These are phyloP conservation scores for Hecatera dysodea DNA, from an alignment of 2,888 invertebrate species.

Conservation along the genomic window DNA sequence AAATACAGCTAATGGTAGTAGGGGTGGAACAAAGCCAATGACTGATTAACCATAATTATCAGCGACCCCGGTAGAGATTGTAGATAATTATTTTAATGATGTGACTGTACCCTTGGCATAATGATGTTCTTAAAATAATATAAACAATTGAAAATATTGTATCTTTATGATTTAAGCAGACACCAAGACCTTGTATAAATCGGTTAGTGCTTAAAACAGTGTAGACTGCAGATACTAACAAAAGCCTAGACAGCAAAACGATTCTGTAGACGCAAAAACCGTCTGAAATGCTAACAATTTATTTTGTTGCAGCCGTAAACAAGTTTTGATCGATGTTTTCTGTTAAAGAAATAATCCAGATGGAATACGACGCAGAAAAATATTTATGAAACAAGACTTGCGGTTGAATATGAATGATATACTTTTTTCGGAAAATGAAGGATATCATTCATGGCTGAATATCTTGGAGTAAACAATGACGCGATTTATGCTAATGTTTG, in stretches of 20 bases:
- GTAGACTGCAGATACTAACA: constrained; percentile 57
- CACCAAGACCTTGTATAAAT: constrained; percentile 64
- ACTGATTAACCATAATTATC: constrained; percentile 49
- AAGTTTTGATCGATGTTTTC: constrained; percentile 52
- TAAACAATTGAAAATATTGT: constrained; percentile 47
- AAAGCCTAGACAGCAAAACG: constrained; percentile 47
- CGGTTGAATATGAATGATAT: constrained; percentile 40
- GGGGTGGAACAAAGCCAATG: constrained; percentile 40
- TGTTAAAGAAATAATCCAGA: constrained; percentile 52
- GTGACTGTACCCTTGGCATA: constrained; percentile 40
- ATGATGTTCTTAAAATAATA: constrained; percentile 28
- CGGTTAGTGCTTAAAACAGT: constrained; percentile 63
- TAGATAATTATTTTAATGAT: constrained; percentile 38
- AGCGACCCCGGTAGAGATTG: constrained; percentile 51
- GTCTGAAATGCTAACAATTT: constrained; percentile 53
- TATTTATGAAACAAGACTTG: constrained; percentile 28
- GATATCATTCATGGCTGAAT: constrained; percentile 58
- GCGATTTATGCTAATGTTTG: constrained; percentile 69
- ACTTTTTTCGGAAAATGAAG: constrained; percentile 30
- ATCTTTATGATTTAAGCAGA: constrained; percentile 50
- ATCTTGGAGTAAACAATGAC: constrained; percentile 70
- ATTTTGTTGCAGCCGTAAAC: constrained; percentile 54
- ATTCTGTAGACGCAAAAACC: constrained; percentile 46
- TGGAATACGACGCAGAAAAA: constrained; percentile 42
- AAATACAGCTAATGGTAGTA: constrained; percentile 25